Percentiles rank a stretch among this genome's conserved stretches.
Evolutionary conservation across 2,797 vertebrate species (phyloP).

Genomic region (Rhabdophis nuchalis): DNA sequence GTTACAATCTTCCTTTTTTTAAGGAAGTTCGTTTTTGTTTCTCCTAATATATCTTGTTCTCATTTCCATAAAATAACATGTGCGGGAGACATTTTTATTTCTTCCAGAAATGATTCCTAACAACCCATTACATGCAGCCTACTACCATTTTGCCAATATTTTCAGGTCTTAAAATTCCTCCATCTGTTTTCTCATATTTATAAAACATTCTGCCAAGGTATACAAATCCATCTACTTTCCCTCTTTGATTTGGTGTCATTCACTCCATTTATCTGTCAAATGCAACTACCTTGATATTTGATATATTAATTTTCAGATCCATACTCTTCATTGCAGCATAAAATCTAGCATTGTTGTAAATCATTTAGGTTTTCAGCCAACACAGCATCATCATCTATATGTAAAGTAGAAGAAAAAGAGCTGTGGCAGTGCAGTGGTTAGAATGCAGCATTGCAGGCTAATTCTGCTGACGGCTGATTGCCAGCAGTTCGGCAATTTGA

Average conservation of each 20-base stretch:
- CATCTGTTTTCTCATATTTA: background rate
- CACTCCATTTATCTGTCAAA: background rate
- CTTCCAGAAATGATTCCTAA: background rate
- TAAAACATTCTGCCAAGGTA: background rate
- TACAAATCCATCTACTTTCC: background rate
- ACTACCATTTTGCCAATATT: background rate
- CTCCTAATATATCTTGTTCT: background rate
- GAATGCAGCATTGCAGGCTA: too few relatives aligned
- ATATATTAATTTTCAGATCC: background rate
- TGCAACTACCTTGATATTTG: background rate
- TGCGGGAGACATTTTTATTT: background rate
- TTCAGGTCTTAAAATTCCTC: background rate
- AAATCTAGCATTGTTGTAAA: background rate
- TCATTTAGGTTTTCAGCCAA: background rate
- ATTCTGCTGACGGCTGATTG: too few relatives aligned
- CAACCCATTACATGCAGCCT: background rate
- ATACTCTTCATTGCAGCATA: background rate
- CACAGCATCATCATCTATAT: background rate
- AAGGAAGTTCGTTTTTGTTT: background rate
- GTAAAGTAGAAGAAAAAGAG: too few relatives aligned
- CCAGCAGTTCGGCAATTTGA: too few relatives aligned
- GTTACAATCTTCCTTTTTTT: background rate
- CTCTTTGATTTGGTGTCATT: background rate
- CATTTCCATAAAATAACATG: background rate
- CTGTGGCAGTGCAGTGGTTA: too few relatives aligned